Percentiles rank a stretch among this genome's conserved stretches.
These are phyloP conservation scores for Dioctria linearis DNA, from an alignment of 2,888 invertebrate species.

Conservation along the genomic window DNA sequence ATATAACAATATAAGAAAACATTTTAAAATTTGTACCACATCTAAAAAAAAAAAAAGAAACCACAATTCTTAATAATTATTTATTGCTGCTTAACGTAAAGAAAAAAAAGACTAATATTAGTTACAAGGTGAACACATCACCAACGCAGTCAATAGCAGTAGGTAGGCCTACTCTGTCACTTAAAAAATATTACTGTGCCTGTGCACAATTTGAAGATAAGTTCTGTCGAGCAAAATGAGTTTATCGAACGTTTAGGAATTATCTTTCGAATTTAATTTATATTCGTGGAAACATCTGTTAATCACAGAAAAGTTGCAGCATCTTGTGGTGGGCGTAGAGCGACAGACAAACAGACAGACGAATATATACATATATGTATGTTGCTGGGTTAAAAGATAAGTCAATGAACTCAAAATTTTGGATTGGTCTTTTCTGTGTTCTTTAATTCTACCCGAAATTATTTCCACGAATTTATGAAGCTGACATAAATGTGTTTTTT, in stretches of 20 bases:
- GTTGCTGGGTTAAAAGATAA: too few relatives aligned
- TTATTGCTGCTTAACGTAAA: constrained; percentile 11
- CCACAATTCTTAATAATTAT: neutral
- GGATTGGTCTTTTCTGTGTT: too few relatives aligned
- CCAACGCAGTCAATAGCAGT: constrained; percentile 28
- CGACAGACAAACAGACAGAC: too few relatives aligned
- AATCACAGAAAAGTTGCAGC: neutral
- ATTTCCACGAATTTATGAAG: too few relatives aligned
- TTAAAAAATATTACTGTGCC: neutral
- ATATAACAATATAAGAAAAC: too few relatives aligned
- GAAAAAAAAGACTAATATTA: neutral
- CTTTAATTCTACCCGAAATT: too few relatives aligned
- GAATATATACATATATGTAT: too few relatives aligned
- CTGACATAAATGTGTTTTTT: too few relatives aligned
- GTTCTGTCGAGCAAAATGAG: constrained; percentile 6
- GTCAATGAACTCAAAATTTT: too few relatives aligned
- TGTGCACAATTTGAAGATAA: neutral
- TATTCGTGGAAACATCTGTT: neutral
- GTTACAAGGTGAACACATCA: constrained; percentile 40
- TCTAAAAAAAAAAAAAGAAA: too few relatives aligned
- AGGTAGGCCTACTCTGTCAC: constrained; percentile 32
- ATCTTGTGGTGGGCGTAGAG: neutral
- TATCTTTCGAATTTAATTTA: neutral
- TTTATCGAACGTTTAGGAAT: constrained; percentile 23
- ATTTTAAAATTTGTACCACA: too few relatives aligned